Evolutionary conservation across 1,140 invertebrate species (phyloP).

Genomic region (Sitobion miscanthi): DNA sequence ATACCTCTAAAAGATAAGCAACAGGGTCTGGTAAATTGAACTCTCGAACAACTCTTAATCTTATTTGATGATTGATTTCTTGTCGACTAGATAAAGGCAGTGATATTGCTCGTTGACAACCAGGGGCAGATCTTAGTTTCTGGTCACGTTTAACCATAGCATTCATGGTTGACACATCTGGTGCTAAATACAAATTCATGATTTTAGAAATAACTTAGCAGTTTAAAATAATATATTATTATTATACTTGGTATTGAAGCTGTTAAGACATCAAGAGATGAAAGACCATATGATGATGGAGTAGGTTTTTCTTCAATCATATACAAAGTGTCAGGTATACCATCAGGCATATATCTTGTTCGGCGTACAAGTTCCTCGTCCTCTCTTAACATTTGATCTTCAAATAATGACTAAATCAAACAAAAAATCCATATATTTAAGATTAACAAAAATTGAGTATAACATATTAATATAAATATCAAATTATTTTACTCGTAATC

Average conservation of each 20-base stretch:
- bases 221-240: slow-evolving; percentile 23
- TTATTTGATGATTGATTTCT: slow-evolving; percentile 79
- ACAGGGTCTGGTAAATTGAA: slow-evolving; percentile 92
- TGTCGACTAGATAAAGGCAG: slow-evolving; percentile 78
- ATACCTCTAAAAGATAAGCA: slow-evolving; percentile 79
- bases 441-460: neutral
- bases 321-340: slow-evolving; percentile 90
- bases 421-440: slow-evolving; percentile 54
- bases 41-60: slow-evolving; percentile 88
- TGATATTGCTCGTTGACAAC: slow-evolving; percentile 77
- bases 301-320: slow-evolving; percentile 81
- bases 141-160: slow-evolving; percentile 86
- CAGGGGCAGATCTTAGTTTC: slow-evolving; percentile 80
- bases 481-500: neutral
- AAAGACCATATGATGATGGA: slow-evolving; percentile 57
- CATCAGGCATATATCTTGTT: slow-evolving; percentile 69
- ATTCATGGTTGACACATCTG: slow-evolving; percentile 76
- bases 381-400: slow-evolving; percentile 83
- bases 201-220: slow-evolving; percentile 59
- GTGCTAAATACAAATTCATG: slow-evolving; percentile 65
- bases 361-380: slow-evolving; percentile 72
- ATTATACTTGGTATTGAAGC: slow-evolving; percentile 62
- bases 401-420: slow-evolving; percentile 72
- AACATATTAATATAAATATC: neutral
- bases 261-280: slow-evolving; percentile 63